A percentile compares a stretch with the other conserved stretches of the same genome.
These are phyloP conservation scores for Platycnemis pennipes DNA, from an alignment of 2,888 invertebrate genomes.

Conservation along the genomic window DNA sequence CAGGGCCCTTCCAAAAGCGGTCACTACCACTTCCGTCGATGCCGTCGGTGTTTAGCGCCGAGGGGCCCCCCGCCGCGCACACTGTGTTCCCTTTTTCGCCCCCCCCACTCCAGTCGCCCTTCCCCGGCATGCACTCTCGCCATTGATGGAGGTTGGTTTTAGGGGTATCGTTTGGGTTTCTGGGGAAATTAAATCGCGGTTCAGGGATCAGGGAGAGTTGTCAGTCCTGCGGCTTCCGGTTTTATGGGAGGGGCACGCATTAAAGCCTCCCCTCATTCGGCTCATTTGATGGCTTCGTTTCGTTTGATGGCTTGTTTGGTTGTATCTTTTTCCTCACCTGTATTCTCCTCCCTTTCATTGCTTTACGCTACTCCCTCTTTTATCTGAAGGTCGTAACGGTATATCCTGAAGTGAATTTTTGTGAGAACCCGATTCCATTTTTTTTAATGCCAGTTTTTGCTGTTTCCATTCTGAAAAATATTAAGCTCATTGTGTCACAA, in stretches of 20 bases:
- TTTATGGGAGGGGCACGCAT: slow-evolving; percentile 9
- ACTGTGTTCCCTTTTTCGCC: neutral
- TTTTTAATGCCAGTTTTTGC: too few species aligned
- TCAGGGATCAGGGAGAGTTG: slow-evolving; percentile 26
- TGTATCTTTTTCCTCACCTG: neutral
- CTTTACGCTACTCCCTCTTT: neutral
- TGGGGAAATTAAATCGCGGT: slow-evolving; percentile 63
- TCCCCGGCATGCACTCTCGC: neutral
- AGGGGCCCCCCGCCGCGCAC: neutral
- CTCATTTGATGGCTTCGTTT: slow-evolving; percentile 31
- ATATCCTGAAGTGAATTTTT: neutral
- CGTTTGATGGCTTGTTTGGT: slow-evolving; percentile 23
- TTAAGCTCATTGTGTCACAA: too few species aligned
- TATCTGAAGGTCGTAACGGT: neutral
- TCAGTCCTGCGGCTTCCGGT: slow-evolving; percentile 55
- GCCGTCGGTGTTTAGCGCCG: neutral
- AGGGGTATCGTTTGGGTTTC: slow-evolving; percentile 63
- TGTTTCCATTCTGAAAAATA: too few species aligned
- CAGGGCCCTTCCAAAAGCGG: neutral
- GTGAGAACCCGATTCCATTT: neutral
- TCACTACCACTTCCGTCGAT: slow-evolving; percentile 33
- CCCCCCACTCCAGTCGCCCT: neutral
- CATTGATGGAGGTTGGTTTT: slow-evolving; percentile 2
- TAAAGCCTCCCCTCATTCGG: slow-evolving; percentile 5
- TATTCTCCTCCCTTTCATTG: neutral